phyloP scores from a whole-genome alignment of 2,113 vertebrate genomes.

The Trematocara macrostoma region DNA sequence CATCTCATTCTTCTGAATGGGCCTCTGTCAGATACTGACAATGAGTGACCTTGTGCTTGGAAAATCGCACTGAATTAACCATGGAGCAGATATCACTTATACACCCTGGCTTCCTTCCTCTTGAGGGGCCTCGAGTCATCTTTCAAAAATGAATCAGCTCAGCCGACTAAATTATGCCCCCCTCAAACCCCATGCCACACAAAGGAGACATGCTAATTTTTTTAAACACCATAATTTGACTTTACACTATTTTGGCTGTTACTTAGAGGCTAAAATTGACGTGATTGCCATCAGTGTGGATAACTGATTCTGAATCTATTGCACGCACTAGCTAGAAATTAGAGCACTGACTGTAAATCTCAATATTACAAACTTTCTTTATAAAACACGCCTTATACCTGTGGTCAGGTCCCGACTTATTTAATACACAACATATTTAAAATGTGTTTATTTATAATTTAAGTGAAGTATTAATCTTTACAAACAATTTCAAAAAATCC shows the following conservation, averaged over 20 bases:
- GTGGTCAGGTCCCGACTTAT: background rate
- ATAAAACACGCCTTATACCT: background rate
- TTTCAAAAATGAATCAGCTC: slow-evolving; percentile 67
- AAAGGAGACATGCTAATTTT: slow-evolving; percentile 25
- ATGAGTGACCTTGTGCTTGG: slow-evolving; percentile 69
- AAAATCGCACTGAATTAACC: slow-evolving; percentile 63
- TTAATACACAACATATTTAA: background rate
- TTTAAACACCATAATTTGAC: background rate
- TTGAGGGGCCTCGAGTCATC: slow-evolving; percentile 53
- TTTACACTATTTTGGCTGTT: background rate
- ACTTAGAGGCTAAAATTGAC: background rate
- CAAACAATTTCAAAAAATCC: background rate
- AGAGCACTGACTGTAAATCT: background rate
- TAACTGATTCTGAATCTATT: slow-evolving; percentile 37
- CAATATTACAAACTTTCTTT: background rate
- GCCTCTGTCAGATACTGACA: slow-evolving; percentile 63
- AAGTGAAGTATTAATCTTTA: background rate
- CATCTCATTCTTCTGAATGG: slow-evolving; percentile 65
- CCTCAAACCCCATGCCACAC: slow-evolving; percentile 6
- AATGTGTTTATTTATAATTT: background rate
- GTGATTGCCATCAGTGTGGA: slow-evolving; percentile 13
- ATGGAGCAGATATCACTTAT: slow-evolving; percentile 67
- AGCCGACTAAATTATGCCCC: slow-evolving; percentile 26
- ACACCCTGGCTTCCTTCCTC: slow-evolving; percentile 51
- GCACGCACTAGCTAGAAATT: background rate